Base-by-base conservation (phyloP, 1,140 invertebrate genomes). In the Trichoplusia ni region DNA sequence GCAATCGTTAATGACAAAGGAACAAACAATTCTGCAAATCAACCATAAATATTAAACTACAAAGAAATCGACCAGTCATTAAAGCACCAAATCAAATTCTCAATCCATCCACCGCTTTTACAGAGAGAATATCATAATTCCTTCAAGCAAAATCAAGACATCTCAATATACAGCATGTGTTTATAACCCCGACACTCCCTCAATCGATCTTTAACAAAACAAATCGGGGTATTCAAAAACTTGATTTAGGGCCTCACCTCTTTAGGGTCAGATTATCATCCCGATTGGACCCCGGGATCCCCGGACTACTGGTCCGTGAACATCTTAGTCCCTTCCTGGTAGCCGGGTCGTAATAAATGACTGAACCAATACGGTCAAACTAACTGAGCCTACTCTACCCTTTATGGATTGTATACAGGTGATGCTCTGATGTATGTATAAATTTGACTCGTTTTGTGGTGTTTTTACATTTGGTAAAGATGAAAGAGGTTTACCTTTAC, bases 291-390 rank as follows among this genome's bases (percentile, higher is more conserved):
- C n/a, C n/a, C 21, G 23, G 38, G 11, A n/a, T n/a, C 23, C 38
- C 25, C 13, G 44, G 38, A 16, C 38, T 31, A 31, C 37, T 58
- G 54, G 14, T 4, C 37, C 54, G 54, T 58, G 33, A 58, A 58
- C 54, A 58, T 44, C 27, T 18, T 31, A 33, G 54, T 58, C 54
- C 54, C 54, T 58, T 58, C 54, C 38, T 40, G 14, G 14, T n/a
- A 18, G 1, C 19, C 35, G 35, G 9, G 13, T 23, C 16, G 16
- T 44, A 58, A 58, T 44, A 58, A 58, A 58, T 58, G 37, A 58
- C 25, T 29, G 25, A 44, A 8, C 54, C 38, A 58, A 58, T 58
- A 58, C 54, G 54, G 38, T 58, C 25, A 13, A 44, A 58, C 38
- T 58, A 40, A 37, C 14, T 44, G 33, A 58, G 44, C 11, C n/a